Evolutionary conservation across 2,888 invertebrate genomes (phyloP), one percentile per base, ranked within the genome.

Genomic region (Quadroppia sp.): DNA sequence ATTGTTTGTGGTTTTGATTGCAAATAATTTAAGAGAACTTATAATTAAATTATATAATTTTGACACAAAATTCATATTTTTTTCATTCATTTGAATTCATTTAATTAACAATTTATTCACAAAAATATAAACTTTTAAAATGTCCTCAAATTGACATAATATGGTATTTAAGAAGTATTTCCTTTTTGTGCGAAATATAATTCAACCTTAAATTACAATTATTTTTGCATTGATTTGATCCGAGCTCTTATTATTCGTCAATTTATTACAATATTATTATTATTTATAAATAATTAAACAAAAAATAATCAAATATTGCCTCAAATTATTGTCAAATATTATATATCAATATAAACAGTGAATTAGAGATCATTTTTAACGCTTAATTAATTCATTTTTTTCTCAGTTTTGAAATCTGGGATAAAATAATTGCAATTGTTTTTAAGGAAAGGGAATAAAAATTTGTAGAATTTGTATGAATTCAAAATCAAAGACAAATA

Each of bases 131-230:
- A 56, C 56, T 56, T 56, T 56, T 56, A 28, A 53, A 64, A 28
- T 64, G 64, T 64, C 64, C 40, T 64, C 7, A n/a, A 32, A 64
- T 64, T 28, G 64, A 64, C 64, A 64, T 64, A 64, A 64, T 56
- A 56, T 56, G n/a, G 23, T 50, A 50, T 50, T 56, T 28, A 53
- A 56, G 56, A 56, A 56, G 30, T 56, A 56, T 15, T 56, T 56
- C 15, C 13, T 45, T 40, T 69, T 69, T 69, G 69, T 69, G 69
- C 45, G 45, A 69, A 69, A 69, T 42, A 45, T 69, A 69, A 67
- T 69, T 69, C 45, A 69, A 69, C 69, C 69, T 69, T 69, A 40
- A 67, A 69, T 69, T 69, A 69, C 42, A 69, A 69, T 64, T 64
- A 20, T 36, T 28, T 30, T 40, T 32, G 20, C 9, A 1, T 64